Percentiles rank a stretch among this genome's conserved stretches.
Evolutionary conservation across 2,888 invertebrate genomes (phyloP).

Genomic region (Chloroclysta siterata): DNA sequence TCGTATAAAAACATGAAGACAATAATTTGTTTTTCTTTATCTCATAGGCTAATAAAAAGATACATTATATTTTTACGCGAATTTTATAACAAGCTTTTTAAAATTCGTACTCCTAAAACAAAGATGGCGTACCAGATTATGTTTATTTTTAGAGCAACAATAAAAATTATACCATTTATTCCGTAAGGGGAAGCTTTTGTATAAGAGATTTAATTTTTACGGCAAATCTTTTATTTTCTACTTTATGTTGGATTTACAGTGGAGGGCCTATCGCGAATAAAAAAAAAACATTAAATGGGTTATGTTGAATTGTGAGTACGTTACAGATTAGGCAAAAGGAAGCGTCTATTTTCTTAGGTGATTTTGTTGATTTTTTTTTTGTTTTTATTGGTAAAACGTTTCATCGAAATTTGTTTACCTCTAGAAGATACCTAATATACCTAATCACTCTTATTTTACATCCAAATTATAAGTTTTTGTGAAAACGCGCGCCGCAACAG

Average conservation of each 20-base stretch:
- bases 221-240: conserved; percentile 75
- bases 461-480: no score
- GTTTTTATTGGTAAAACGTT: no score
- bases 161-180: conserved; percentile 72
- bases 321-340: conserved; percentile 30
- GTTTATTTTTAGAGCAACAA: conserved; percentile 67
- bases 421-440: no score
- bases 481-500: no score
- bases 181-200: conserved; percentile 65
- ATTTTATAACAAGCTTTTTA: conserved; percentile 66
- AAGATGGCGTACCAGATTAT: conserved; percentile 62
- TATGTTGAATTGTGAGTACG: conserved; percentile 68
- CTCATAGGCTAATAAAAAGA: conserved; percentile 37
- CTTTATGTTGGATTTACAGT: conserved; percentile 69
- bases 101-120: conserved; percentile 69
- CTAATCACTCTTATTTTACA: no score
- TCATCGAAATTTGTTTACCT: no score
- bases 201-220: conserved; percentile 81
- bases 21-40: conserved; percentile 10
- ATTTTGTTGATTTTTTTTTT: neutral
- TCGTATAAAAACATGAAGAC: neutral
- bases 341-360: conserved; percentile 9
- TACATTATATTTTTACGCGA: conserved; percentile 50
- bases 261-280: conserved; percentile 70
- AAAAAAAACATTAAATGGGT: conserved; percentile 70